Percentiles rank a stretch among this genome's conserved stretches.
Conservation (phyloP, 2,888 invertebrate species). For the Reticulitermes lucifugus region DNA sequence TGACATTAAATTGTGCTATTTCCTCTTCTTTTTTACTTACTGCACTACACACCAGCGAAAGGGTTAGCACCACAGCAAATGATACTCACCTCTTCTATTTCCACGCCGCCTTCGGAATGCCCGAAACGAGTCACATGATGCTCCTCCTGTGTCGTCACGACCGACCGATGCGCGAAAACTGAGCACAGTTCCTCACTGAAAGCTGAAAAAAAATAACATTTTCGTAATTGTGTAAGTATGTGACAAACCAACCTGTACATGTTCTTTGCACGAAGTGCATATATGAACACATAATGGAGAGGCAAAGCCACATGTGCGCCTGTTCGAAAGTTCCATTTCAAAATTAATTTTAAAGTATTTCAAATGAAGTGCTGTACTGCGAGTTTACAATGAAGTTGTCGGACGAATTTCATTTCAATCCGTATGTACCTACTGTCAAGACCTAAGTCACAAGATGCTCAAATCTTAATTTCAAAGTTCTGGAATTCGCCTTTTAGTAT, state of each 20-base stretch:
- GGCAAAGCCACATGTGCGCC: background rate
- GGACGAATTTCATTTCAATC: no score
- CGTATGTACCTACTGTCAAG: no score
- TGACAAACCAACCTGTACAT: background rate
- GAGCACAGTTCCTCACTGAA: slow-evolving; percentile 47
- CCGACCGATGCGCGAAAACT: slow-evolving; percentile 35
- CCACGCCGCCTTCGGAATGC: slow-evolving; percentile 22
- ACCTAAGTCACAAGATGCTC: no score
- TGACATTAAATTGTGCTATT: no score
- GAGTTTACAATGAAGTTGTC: no score
- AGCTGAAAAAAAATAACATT: slow-evolving; percentile 27
- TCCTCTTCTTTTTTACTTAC: no score
- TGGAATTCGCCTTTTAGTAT: no score
- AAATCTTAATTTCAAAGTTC: no score
- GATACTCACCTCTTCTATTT: slow-evolving; percentile 43
- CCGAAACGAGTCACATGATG: background rate
- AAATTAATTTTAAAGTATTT: background rate
- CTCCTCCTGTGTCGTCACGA: slow-evolving; percentile 38
- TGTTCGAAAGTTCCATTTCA: background rate
- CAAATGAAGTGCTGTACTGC: background rate
- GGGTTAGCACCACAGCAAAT: no score
- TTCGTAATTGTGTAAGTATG: background rate
- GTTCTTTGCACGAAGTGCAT: background rate
- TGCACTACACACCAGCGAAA: no score
- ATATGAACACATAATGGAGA: background rate